phyloP scores from a whole-genome alignment of 2,113 vertebrate species.

The Anolis carolinensis region DNA sequence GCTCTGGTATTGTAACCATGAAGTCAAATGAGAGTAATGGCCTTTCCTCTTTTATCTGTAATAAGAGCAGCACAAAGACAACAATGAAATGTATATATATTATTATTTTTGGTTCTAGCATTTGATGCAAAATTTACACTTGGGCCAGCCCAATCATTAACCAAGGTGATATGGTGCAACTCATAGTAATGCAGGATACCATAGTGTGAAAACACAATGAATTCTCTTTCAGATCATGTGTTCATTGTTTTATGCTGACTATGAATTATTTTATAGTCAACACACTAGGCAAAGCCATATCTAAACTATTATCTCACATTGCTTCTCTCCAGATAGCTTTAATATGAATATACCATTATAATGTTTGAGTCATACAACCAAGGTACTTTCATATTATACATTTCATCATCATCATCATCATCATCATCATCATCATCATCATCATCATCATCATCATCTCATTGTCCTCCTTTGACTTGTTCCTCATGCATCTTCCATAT shows the following conservation, averaged over 20 bases:
- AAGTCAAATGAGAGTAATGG: slow-evolving; percentile 26
- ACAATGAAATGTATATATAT: neutral
- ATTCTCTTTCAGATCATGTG: no score
- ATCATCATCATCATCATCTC: neutral
- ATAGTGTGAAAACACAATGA: no score
- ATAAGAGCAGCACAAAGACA: slow-evolving; percentile 5
- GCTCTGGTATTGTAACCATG: slow-evolving; percentile 41
- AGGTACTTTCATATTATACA: no score
- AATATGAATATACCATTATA: no score
- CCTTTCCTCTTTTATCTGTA: slow-evolving; percentile 10
- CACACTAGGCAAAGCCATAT: no score
- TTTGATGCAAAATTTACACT: neutral
- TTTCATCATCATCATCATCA: no score
- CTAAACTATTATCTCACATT: no score
- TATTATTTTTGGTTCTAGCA: neutral
- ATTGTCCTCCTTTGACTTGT: neutral
- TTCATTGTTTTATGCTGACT: no score
- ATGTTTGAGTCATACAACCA: no score
- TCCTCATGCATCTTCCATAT: neutral
- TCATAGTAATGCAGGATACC: neutral
- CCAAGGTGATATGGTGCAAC: neutral
- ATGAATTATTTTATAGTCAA: no score
- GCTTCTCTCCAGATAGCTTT: no score
- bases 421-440: no score
- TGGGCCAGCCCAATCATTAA: neutral